Evolutionary conservation across 2,888 invertebrate species (phyloP), one percentile per base, ranked within the genome.

Genomic region (Caenorhabditis sp.): DNA sequence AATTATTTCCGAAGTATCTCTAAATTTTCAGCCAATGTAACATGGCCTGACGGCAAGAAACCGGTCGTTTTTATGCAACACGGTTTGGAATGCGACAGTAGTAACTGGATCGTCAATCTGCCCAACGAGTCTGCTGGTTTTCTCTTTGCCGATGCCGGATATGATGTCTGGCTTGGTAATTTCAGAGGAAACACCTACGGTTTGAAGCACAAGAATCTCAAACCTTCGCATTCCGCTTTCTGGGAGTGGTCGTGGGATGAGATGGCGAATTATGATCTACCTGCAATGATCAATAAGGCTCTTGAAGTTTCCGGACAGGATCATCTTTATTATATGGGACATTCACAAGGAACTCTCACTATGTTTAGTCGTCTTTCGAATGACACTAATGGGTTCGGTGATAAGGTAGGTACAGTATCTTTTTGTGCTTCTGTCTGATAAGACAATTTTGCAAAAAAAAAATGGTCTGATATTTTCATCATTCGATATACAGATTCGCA

Each of bases 101-200:
- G 67, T 31, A 81, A 82, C 70, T 84, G 84, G 84, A 69, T 84
- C 20, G 71, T 74, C 54, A 85, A 85, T 58, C 68, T 83, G 10
- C 85, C 85, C 38, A 65, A 71, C 17, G 72, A 85, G 57, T 67
- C 67, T 10, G 74, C 74, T 27, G 74, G 75, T 8, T 86, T 77
- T 88, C 87, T 86, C 31, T 82, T 84, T 43, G 84, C 85, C 20
- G 88, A 83, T 89, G 83, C 89, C 89, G 90, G 93, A 90, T 67
- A 93, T 91, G 89, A 91, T 92, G 84, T 89, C 90, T 95, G 94
- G 94, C 83, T 95, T 78, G 93, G 93, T 1, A 95, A 95, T 88
- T 92, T 92, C 17, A 90, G 94, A 79, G 95, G 94, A 0, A 94
- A 94, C 86, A 91, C 91, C 0, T 94, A 93, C 87, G 92, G 92